Evolutionary conservation across 2,113 vertebrate species (phyloP), one percentile per base, ranked within the genome.

Genomic region (Cinclus cinclus): DNA sequence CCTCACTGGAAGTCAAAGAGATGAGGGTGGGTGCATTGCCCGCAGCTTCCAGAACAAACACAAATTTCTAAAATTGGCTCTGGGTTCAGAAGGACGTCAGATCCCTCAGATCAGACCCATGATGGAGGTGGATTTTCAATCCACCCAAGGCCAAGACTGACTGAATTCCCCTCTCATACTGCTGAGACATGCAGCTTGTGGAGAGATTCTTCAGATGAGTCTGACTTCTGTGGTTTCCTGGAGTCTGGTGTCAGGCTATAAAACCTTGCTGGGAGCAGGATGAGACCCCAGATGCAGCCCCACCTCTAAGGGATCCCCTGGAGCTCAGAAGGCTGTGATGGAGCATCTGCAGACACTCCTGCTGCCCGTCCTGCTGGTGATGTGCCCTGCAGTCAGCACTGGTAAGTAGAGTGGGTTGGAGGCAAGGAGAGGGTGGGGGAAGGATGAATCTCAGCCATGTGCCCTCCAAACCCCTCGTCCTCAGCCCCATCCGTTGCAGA

Each of bases 171-270:
- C 93, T 42, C 84, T 76, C 35, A 13, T 35, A n/a, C 25, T 1
- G 94, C 95, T 96, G 96, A 96, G 79, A 23, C 23, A 2, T 6
- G 93, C 90, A 85, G 8, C 67, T 94, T 83, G 52, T 56, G 71
- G 55, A 42, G 25, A 92, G 82, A 63, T 88, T 80, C 63, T 91
- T 77, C 85, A 93, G 92, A 93, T 94, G 56, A 86, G 39, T 69
- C 70, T 58, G 71, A 37, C 49, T 64, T 31, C 67, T 81, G 96
- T 22, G 96, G 95, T 96, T 97, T 97, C 94, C 96, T 97, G 95
- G 93, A 92, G 94, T 69, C 93, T 95, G 13, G 6, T 80, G 27
- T 93, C 42, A 25, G 83, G 75, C 87, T 97, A 97, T 97, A 97
- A 95, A 97, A 78, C 76, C 83, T 83, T 77, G 50, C 77, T 44